Evolutionary conservation across 2,113 vertebrate genomes (phyloP).

Genomic region (Eulacestoma nigropectus): DNA sequence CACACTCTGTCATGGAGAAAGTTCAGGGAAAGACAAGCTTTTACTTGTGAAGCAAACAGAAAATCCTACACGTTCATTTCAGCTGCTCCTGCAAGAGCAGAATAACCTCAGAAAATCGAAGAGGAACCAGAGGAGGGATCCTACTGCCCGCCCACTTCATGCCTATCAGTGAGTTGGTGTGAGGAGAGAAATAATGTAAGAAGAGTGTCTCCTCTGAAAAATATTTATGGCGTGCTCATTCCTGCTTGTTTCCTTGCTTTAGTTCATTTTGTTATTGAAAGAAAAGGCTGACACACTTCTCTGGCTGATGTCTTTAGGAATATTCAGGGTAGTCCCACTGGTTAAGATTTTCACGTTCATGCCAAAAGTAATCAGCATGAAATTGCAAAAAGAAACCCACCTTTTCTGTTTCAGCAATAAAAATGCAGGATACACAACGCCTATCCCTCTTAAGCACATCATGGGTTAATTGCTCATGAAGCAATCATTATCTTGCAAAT

Average conservation of each 20-base stretch:
- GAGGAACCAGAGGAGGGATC: neutral
- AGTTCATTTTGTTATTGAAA: neutral
- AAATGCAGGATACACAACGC: neutral
- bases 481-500: neutral
- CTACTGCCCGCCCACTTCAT: neutral
- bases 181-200: neutral
- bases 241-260: neutral
- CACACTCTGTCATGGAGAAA: neutral
- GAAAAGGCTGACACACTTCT: neutral
- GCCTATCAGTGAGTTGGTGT: neutral
- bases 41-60: neutral
- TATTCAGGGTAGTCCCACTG: neutral
- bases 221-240: neutral
- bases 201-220: neutral
- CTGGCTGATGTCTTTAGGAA: neutral
- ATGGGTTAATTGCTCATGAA: conserved; percentile 5
- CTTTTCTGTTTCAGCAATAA: neutral
- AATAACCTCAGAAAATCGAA: neutral
- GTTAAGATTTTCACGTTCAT: conserved; percentile 23
- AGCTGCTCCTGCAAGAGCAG: neutral
- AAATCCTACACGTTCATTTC: neutral
- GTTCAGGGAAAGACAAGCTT: neutral
- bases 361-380: neutral
- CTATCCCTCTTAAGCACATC: neutral
- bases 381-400: neutral